Evolutionary conservation across 2,888 invertebrate genomes (phyloP), one percentile per base, ranked within the genome.

Genomic region (Lingula anatina): DNA sequence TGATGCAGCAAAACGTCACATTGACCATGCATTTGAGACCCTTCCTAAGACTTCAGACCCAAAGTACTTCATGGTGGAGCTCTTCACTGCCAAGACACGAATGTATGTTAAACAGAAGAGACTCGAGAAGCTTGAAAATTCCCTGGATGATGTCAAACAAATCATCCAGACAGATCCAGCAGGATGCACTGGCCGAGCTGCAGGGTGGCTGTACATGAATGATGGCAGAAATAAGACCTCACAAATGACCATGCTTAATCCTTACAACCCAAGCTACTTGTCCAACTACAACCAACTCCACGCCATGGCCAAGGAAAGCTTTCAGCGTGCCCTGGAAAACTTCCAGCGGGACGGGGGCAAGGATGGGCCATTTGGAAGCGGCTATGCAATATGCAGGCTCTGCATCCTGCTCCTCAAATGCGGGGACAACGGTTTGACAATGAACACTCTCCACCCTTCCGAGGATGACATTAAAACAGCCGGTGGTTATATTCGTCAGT

Each of bases 151-250:
- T 26, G 57, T 54, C 2, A 56, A 57, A 54, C 57, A 57, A 59
- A 54, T 61, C 18, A 49, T 61, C 7, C 59, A 57, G 26, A 50
- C 56, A 0, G 59, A 61, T 38, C 59, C 57, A 0, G 49, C 51
- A 5, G 61, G 57, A 1, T 57, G 56, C 18, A 55, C 54, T 1
- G 61, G 61, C 2, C 39, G 61, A 21, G 61, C 58, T 18, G 56
- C 61, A 27, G 61, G 61, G 2, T 61, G 61, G 61, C 38, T 61
- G 4, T 61, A 56, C 37, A 54, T 61, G 35, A 61, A 61, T 40
- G 52, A 57, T n/a, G 61, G 52, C 9, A 40, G 57, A n/a, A 52
- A 50, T 28, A 46, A 43, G 20, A 59, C 59, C 0, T 46, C 57
- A 25, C 50, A 52, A 38, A 50, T 61, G 5, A 35, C 49, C 15